These are phyloP conservation scores for Aphidius ervi DNA, from an alignment of 1,140 invertebrate species.

Conservation along the genomic window DNA sequence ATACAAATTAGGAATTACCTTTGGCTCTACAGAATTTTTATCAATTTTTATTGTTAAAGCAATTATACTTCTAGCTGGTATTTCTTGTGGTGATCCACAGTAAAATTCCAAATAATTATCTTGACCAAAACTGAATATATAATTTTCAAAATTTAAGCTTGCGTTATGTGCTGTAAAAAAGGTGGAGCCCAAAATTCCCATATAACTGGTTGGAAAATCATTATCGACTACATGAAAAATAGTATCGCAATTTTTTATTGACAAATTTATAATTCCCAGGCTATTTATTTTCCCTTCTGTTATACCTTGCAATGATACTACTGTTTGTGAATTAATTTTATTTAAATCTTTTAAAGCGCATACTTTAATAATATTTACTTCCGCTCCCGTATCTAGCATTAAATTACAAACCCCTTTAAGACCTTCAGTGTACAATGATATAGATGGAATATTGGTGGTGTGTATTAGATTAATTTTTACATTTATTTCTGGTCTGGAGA, in stretches of 20 bases:
- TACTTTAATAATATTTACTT: not conserved
- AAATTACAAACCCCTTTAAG: too few relatives aligned
- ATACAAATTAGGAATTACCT: not conserved
- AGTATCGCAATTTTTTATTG: not conserved
- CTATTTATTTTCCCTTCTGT: not conserved
- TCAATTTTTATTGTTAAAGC: constrained; percentile 2
- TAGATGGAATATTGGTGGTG: too few relatives aligned
- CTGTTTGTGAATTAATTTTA: not conserved
- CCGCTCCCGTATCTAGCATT: constrained; percentile 1
- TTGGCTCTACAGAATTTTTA: not conserved
- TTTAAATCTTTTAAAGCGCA: not conserved
- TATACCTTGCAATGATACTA: not conserved
- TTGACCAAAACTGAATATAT: not conserved
- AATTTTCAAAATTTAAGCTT: not conserved
- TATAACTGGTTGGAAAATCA: not conserved
- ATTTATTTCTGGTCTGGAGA: too few relatives aligned
- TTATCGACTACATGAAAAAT: not conserved
- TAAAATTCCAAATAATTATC: not conserved
- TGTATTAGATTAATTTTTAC: too few relatives aligned
- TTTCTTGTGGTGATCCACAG: not conserved
- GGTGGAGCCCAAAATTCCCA: not conserved
- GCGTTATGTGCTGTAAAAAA: not conserved
- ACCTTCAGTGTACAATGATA: too few relatives aligned
- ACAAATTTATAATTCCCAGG: not conserved
- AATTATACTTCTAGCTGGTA: not conserved